Base-by-base conservation (phyloP, 2,888 invertebrate species). In the Amblyjoppa proteus region DNA sequence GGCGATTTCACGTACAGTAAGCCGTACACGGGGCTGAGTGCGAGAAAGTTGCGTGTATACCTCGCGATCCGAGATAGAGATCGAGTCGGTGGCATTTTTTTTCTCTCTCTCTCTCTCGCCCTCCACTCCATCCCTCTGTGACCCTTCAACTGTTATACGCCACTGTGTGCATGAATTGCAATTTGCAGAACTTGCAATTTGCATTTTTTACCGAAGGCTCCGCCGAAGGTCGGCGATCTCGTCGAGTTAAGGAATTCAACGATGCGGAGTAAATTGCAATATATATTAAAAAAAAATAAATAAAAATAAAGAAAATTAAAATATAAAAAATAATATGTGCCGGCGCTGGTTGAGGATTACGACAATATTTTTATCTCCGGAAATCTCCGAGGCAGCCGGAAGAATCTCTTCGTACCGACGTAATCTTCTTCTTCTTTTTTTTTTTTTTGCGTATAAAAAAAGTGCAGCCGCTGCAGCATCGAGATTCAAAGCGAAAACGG, bases 31-130 rank as follows among this genome's bases (percentile, higher is more conserved):
- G 51, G n/a, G 45, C 38, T 3, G 41, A 73, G 66, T 25, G 80
- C 41, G 71, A 80, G 51, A 80, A 80, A 73, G 80, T 80, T 31
- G 80, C 80, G 70, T 76, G 76, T 76, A 64, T n/a, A 64, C 64
- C 51, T 53, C 70, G 56, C 70, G 13, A 61, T 70, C 16, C 45
- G 68, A n/a, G 75, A 81, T 81, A 76, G 45, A 81, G 75, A 81
- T 75, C 81, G 9, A 71, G 51, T 64, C 34, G 49, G 49, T 75
- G n/a, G 49, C 61, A 41, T 81, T 69, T 69, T 71, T 70, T 81
- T 75, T 49, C 28, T 41, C 41, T 16, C 45, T 28, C n/a, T 13
- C 11, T 41, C 45, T 13, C 45, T 16, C 45, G 4, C 45, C 45
- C 45, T 38, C 38, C n/a, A 41, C 38, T 77, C 66, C 25, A 20